A percentile compares a stretch with the other conserved stretches of the same genome.
Conservation (phyloP, 2,113 vertebrate genomes). For the Dendropsophus ebraccatus region DNA sequence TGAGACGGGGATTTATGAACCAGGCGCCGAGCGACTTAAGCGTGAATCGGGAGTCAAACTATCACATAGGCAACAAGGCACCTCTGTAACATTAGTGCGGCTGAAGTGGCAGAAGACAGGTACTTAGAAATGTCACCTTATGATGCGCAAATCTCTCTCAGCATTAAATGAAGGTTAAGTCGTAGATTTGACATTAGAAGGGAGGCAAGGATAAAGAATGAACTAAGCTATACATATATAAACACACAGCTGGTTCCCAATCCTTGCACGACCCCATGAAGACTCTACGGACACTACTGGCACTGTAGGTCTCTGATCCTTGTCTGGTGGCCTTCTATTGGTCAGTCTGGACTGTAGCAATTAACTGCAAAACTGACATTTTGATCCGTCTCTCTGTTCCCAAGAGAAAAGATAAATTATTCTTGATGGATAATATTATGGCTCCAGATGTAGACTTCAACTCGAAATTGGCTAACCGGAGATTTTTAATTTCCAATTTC, state of each 20-base stretch:
- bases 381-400: not conserved
- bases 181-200: constrained; percentile 1
- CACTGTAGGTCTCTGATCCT: not conserved
- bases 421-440: constrained; percentile 21
- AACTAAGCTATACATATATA: not conserved
- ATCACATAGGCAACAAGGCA: not conserved
- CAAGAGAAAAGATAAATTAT: constrained; percentile 23
- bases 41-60: not conserved
- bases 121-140: constrained; percentile 27
- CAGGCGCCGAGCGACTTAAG: constrained; percentile 37
- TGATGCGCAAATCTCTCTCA: constrained; percentile 9
- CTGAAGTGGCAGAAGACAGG: not conserved
- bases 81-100: not conserved
- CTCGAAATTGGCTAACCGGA: not conserved
- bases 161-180: constrained; percentile 8
- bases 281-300: not conserved
- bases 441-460: constrained; percentile 32
- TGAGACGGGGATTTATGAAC: constrained; percentile 38
- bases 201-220: not conserved
- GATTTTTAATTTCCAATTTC: constrained; percentile 20
- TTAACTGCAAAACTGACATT: not conserved
- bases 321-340: not conserved
- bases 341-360: not conserved
- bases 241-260: not conserved
- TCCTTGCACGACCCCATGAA: constrained; percentile 12